Evolutionary conservation across 2,888 invertebrate species (phyloP).

Genomic region (Smittia aterrima): DNA sequence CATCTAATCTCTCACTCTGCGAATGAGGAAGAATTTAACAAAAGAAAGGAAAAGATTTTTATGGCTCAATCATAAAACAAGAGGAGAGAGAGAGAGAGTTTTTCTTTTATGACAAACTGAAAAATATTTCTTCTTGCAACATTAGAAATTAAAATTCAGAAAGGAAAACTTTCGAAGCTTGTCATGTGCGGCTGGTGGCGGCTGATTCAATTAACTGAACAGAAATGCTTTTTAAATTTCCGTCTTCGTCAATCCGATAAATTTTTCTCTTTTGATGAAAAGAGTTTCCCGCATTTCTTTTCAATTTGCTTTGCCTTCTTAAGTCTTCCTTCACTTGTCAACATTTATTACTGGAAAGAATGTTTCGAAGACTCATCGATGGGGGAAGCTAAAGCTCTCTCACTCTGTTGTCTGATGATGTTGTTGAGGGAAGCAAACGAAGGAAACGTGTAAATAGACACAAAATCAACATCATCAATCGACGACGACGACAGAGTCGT

Average conservation of each 20-base stretch:
- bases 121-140: not conserved
- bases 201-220: not conserved
- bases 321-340: slow-evolving; percentile 35
- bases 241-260: not conserved
- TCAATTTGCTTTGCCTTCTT: slow-evolving; percentile 29
- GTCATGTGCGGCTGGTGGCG: not conserved
- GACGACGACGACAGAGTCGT: not conserved
- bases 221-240: slow-evolving; percentile 1
- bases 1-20: not conserved
- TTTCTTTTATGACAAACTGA: not conserved
- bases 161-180: not conserved
- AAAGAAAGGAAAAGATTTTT: slow-evolving; percentile 10
- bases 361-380: not conserved
- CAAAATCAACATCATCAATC: slow-evolving; percentile 39
- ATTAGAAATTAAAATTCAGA: slow-evolving; percentile 20
- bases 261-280: not conserved
- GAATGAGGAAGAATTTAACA: not conserved
- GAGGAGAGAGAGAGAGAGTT: not conserved
- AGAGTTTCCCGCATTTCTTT: not conserved
- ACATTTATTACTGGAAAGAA: slow-evolving; percentile 33
- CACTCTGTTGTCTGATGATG: no score
- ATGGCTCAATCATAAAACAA: slow-evolving; percentile 13
- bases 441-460: slow-evolving; percentile 32
- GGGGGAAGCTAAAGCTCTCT: not conserved
- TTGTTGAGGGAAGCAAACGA: not conserved